phyloP scores from a whole-genome alignment of 2,797 vertebrate genomes.

The Aeoliscus strigatus region DNA sequence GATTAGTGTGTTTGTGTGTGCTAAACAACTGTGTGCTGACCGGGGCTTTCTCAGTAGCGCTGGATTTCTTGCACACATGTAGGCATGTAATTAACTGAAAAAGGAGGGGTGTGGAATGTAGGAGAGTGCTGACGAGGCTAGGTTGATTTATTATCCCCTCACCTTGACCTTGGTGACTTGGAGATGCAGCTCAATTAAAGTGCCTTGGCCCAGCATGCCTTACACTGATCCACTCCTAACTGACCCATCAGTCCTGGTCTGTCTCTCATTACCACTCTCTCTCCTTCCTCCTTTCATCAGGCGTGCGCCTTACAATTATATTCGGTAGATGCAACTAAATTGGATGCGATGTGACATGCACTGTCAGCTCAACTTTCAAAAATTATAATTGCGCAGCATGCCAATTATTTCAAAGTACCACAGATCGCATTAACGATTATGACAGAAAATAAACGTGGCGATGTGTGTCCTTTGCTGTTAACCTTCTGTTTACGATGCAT shows the following conservation, averaged over 20 bases:
- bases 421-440: slow-evolving; percentile 7
- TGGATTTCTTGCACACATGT: slow-evolving; percentile 60
- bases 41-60: slow-evolving; percentile 59
- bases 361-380: slow-evolving; percentile 10
- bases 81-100: slow-evolving; percentile 68
- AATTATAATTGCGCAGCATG: slow-evolving; percentile 1
- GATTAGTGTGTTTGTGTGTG: slow-evolving; percentile 10
- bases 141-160: slow-evolving; percentile 72
- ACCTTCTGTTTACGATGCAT: too few species aligned
- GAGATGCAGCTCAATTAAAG: slow-evolving; percentile 69
- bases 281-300: slow-evolving; percentile 8
- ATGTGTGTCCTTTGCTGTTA: not conserved
- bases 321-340: slow-evolving; percentile 12
- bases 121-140: slow-evolving; percentile 23
- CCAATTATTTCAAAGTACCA: slow-evolving; percentile 15
- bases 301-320: slow-evolving; percentile 18
- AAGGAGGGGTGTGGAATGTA: slow-evolving; percentile 5
- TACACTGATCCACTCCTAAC: slow-evolving; percentile 51
- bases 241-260: slow-evolving; percentile 33
- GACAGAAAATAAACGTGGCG: slow-evolving; percentile 2
- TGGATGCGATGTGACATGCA: slow-evolving; percentile 9
- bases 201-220: slow-evolving; percentile 45
- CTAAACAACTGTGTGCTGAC: slow-evolving; percentile 41
- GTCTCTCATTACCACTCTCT: slow-evolving; percentile 5
- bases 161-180: slow-evolving; percentile 70